A percentile compares a stretch with the other conserved stretches of the same genome.
These are phyloP conservation scores for Subacronicta megacephala DNA, from an alignment of 2,888 invertebrate species.

Conservation along the genomic window DNA sequence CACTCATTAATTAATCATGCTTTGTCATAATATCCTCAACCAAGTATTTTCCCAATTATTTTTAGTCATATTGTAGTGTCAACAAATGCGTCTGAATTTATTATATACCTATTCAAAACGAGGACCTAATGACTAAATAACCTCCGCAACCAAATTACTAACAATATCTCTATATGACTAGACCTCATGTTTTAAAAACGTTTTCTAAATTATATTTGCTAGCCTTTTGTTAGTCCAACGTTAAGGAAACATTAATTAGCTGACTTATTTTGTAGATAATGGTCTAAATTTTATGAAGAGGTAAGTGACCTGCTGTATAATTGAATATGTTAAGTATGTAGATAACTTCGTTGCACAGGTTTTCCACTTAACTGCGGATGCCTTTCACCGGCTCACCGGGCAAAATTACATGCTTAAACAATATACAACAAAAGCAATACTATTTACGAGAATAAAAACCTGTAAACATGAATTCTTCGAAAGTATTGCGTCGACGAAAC, in stretches of 20 bases:
- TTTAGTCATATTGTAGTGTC: too few relatives aligned
- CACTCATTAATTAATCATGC: too few relatives aligned
- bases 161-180: too few relatives aligned
- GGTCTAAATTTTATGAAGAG: neutral
- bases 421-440: slow-evolving; percentile 31
- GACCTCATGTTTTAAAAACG: too few relatives aligned
- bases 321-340: neutral
- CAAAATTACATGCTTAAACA: slow-evolving; percentile 3
- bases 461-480: slow-evolving; percentile 28
- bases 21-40: too few relatives aligned
- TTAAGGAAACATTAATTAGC: neutral
- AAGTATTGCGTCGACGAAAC: slow-evolving; percentile 19
- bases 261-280: neutral
- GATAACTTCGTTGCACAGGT: slow-evolving; percentile 4
- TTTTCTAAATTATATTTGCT: neutral
- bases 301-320: neutral
- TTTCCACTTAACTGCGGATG: slow-evolving; percentile 29
- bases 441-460: slow-evolving; percentile 12
- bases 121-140: too few relatives aligned
- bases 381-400: slow-evolving; percentile 10
- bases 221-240: neutral
- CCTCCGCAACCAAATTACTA: too few relatives aligned
- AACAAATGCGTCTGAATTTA: too few relatives aligned
- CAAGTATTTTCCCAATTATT: too few relatives aligned
- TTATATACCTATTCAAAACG: too few relatives aligned